A percentile compares a stretch with the other conserved stretches of the same genome.
phyloP scores from a whole-genome alignment of 2,888 invertebrate genomes.

The Pasiphila rectangulata region DNA sequence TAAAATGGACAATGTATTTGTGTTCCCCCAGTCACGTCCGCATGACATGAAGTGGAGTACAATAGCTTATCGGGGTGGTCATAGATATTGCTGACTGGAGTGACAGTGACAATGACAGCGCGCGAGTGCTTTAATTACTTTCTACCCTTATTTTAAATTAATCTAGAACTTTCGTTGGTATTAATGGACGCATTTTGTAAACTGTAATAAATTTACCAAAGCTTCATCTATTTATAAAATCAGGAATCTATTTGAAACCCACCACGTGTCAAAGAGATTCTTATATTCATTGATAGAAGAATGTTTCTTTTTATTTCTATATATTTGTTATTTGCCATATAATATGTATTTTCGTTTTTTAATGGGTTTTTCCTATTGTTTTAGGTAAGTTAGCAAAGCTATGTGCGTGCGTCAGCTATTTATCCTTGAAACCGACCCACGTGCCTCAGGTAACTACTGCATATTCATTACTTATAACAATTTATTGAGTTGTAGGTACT shows the following conservation, averaged over 20 bases:
- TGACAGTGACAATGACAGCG: constrained; percentile 54
- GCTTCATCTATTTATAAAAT: too few species aligned
- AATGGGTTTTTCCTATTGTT: constrained; percentile 53
- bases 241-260: too few species aligned
- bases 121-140: constrained; percentile 62
- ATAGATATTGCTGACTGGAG: constrained; percentile 48
- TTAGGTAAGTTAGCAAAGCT: constrained; percentile 58
- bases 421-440: constrained; percentile 37
- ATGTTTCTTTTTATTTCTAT: too few species aligned
- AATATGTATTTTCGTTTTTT: not conserved
- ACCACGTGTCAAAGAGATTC: too few species aligned
- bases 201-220: too few species aligned
- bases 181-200: not conserved
- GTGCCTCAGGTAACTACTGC: constrained; percentile 41
- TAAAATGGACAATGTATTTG: constrained; percentile 55
- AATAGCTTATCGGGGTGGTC: constrained; percentile 64
- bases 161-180: constrained; percentile 19
- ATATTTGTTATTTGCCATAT: too few species aligned
- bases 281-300: too few species aligned
- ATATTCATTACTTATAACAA: constrained; percentile 49
- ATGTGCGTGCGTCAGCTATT: constrained; percentile 33
- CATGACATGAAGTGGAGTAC: constrained; percentile 64
- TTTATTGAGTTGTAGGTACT: constrained; percentile 38
- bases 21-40: constrained; percentile 58
- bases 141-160: constrained; percentile 19